Conservation (phyloP, 2,113 vertebrate species). For the Engraulis encrasicolus region DNA sequence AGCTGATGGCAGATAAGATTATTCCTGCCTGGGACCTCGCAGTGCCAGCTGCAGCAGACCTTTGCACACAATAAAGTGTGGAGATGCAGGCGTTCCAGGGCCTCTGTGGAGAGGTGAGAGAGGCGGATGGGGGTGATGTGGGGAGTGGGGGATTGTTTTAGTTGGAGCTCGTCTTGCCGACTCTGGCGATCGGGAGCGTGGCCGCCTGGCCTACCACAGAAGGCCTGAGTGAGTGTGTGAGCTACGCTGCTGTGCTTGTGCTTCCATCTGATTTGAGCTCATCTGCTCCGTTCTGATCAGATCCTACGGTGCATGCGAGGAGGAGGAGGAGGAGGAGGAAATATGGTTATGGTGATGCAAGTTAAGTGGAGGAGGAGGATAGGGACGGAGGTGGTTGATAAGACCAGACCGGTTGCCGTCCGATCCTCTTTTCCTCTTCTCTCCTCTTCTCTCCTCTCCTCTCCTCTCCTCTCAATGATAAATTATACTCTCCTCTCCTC, state of each 20-base stretch:
- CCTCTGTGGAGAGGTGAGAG: too few relatives aligned
- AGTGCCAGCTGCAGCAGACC: constrained; percentile 80
- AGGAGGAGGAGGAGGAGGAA: too few relatives aligned
- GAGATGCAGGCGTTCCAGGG: constrained; percentile 70
- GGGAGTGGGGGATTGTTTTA: constrained; percentile 62
- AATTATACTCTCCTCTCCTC: background rate
- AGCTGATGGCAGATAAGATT: constrained; percentile 82
- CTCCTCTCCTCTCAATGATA: background rate
- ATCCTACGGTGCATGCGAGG: too few relatives aligned
- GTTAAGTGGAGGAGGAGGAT: too few relatives aligned
- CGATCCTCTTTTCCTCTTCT: background rate
- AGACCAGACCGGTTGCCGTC: too few relatives aligned
- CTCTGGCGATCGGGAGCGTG: constrained; percentile 54
- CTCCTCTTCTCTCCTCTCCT: background rate
- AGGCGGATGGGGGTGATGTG: too few relatives aligned
- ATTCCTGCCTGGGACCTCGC: constrained; percentile 66
- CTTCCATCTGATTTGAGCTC: too few relatives aligned
- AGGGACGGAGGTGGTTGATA: too few relatives aligned
- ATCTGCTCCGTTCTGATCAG: background rate
- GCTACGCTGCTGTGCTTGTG: background rate
- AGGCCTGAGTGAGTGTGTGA: background rate
- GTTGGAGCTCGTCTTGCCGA: constrained; percentile 71
- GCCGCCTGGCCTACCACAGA: background rate
- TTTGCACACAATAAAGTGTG: constrained; percentile 82
- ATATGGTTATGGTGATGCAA: too few relatives aligned